phyloP scores from a whole-genome alignment of 2,888 invertebrate genomes.

The Apoda limacodes region DNA sequence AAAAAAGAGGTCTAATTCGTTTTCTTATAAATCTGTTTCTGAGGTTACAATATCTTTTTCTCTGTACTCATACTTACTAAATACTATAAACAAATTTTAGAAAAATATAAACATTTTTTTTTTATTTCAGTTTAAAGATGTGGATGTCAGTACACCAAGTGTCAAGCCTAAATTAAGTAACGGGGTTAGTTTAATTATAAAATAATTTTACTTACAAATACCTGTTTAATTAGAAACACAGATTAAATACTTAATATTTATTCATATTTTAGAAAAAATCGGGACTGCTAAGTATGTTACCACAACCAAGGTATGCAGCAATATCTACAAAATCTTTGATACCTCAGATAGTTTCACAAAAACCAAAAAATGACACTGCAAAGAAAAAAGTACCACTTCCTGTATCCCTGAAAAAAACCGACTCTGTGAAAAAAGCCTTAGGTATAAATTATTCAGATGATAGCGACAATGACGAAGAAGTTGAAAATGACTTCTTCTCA shows the following conservation, averaged over 20 bases:
- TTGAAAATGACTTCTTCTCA: slow-evolving; percentile 66
- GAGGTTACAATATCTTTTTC: slow-evolving; percentile 8
- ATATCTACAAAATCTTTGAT: slow-evolving; percentile 46
- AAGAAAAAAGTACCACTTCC: slow-evolving; percentile 31
- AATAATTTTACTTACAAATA: neutral
- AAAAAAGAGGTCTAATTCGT: no score
- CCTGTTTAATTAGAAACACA: neutral
- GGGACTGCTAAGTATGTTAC: slow-evolving; percentile 76
- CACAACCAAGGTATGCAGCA: slow-evolving; percentile 71
- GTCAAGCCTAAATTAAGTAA: slow-evolving; percentile 55
- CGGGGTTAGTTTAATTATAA: slow-evolving; percentile 43
- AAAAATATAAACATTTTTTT: no score
- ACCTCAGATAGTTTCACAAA: slow-evolving; percentile 58
- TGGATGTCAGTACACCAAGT: slow-evolving; percentile 52
- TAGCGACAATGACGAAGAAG: slow-evolving; percentile 61
- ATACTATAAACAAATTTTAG: no score
- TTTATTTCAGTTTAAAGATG: slow-evolving; percentile 69
- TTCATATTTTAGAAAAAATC: slow-evolving; percentile 67
- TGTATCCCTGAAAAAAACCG: slow-evolving; percentile 30
- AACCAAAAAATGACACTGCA: slow-evolving; percentile 26
- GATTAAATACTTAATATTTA: slow-evolving; percentile 2
- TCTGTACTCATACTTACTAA: no score
- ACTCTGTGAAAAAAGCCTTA: slow-evolving; percentile 25
- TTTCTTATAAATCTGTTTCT: neutral
- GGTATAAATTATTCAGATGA: slow-evolving; percentile 48